Percentiles rank a stretch among this genome's conserved stretches.
These are phyloP conservation scores for Pluvianellus socialis DNA, from an alignment of 2,113 vertebrate genomes.

Conservation along the genomic window DNA sequence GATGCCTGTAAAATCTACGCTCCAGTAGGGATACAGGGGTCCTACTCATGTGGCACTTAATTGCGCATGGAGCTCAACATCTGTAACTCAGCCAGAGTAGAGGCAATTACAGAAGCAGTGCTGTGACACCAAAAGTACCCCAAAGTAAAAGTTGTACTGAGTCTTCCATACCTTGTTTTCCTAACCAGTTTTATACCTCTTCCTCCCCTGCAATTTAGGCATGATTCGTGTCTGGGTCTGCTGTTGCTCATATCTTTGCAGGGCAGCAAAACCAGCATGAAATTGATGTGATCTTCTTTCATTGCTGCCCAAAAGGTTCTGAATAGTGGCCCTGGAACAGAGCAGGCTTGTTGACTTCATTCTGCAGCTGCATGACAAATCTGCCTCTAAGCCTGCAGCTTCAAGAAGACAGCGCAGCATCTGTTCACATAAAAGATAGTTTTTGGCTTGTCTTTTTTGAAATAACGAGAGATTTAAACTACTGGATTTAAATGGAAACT, in stretches of 20 bases:
- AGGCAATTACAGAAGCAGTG: not conserved
- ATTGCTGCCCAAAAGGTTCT: slow-evolving; percentile 31
- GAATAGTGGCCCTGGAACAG: slow-evolving; percentile 46
- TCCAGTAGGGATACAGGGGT: not conserved
- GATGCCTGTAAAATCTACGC: not conserved
- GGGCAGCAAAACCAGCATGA: slow-evolving; percentile 20
- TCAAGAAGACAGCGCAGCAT: slow-evolving; percentile 22
- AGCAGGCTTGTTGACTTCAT: slow-evolving; percentile 29
- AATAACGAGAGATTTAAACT: not conserved
- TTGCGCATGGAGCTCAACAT: not conserved
- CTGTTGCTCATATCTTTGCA: not conserved
- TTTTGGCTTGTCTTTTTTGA: not conserved
- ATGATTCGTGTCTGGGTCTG: not conserved
- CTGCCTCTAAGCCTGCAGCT: slow-evolving; percentile 20
- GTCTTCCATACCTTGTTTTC: not conserved
- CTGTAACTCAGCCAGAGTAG: not conserved
- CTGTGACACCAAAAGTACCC: not conserved
- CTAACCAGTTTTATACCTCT: not conserved
- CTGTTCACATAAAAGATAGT: slow-evolving; percentile 42
- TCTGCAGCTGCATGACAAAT: slow-evolving; percentile 62
- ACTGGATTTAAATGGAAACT: not conserved
- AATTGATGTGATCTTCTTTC: slow-evolving; percentile 41
- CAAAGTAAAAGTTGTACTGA: not conserved
- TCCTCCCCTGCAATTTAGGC: not conserved
- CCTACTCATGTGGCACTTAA: not conserved